phyloP scores from a whole-genome alignment of 2,797 vertebrate species.

The Moxostoma hubbsi region DNA sequence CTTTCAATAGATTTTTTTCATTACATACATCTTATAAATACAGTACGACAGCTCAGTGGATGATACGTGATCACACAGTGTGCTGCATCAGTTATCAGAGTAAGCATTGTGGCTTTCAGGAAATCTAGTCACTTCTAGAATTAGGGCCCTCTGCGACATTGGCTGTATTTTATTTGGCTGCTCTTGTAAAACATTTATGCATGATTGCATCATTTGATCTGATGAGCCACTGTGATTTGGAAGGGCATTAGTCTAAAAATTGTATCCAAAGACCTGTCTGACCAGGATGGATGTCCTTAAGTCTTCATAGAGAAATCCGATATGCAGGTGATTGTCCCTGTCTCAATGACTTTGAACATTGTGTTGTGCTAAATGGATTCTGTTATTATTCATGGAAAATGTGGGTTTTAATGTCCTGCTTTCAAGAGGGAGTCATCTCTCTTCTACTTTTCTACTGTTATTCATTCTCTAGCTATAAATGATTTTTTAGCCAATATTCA shows the following conservation, averaged over 20 bases:
- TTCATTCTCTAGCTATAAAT: background rate
- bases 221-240: background rate
- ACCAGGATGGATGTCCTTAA: constrained; percentile 5
- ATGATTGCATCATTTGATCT: background rate
- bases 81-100: too few relatives aligned
- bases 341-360: constrained; percentile 7
- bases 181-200: background rate
- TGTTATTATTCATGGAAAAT: constrained; percentile 23
- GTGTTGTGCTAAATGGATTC: constrained; percentile 18
- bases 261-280: background rate
- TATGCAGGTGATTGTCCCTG: constrained; percentile 8
- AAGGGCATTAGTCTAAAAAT: background rate
- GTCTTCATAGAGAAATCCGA: constrained; percentile 8
- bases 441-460: background rate
- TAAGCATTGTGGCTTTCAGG: background rate
- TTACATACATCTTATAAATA: too few relatives aligned
- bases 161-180: background rate
- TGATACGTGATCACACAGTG: too few relatives aligned
- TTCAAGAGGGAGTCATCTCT: background rate
- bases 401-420: constrained; percentile 43
- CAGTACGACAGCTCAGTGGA: too few relatives aligned
- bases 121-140: background rate
- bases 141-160: background rate
- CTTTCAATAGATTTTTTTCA: too few relatives aligned
- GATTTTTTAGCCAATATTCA: background rate